Evolutionary conservation across 2,113 vertebrate genomes (phyloP).

Genomic region (Ochotona curzoniae): DNA sequence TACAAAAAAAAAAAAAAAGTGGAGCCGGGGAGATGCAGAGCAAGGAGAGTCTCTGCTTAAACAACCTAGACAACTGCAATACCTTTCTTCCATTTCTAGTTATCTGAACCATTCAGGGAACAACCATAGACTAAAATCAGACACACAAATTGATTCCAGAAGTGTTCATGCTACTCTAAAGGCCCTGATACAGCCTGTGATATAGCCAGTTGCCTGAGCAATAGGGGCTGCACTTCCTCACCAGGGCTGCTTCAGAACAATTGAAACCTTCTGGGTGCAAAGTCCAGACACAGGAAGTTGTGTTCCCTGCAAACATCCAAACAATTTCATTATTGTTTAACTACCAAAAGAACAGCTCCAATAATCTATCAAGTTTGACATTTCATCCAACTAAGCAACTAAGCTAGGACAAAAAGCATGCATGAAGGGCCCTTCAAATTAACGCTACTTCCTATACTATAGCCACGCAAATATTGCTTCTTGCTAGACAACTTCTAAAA

Average conservation of each 20-base stretch:
- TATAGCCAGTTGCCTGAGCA: conserved; percentile 80
- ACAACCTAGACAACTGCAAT: neutral
- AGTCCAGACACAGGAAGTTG: conserved; percentile 82
- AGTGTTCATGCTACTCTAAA: conserved; percentile 74
- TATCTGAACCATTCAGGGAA: conserved; percentile 36
- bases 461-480: conserved; percentile 16
- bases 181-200: conserved; percentile 61
- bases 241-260: conserved; percentile 74
- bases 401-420: conserved; percentile 2
- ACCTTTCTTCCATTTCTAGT: conserved; percentile 35
- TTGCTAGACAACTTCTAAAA: neutral
- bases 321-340: conserved; percentile 85
- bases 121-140: conserved; percentile 60
- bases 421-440: conserved; percentile 36
- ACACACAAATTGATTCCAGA: conserved; percentile 84
- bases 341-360: conserved; percentile 80
- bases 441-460: conserved; percentile 63
- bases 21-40: no score
- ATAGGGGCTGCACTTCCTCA: conserved; percentile 80
- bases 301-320: conserved; percentile 79
- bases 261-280: conserved; percentile 76
- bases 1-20: no score
- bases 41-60: neutral
- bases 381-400: conserved; percentile 70
- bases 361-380: conserved; percentile 81